Conservation (phyloP, 2,797 vertebrate genomes). For the Etheostoma perlongum region DNA sequence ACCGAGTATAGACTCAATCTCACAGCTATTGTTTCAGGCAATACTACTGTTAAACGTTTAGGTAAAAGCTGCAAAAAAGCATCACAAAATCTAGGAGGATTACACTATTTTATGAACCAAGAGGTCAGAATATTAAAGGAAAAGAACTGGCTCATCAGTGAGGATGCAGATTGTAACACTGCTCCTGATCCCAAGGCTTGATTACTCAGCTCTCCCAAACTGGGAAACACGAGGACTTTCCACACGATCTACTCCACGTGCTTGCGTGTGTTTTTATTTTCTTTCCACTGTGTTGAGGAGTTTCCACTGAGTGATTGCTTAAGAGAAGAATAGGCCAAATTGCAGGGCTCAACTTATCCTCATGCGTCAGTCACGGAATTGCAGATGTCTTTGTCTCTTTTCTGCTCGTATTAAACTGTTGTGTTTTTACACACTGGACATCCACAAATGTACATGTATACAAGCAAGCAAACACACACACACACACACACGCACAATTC, state of each 20-base stretch:
- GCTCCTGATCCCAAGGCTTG: constrained; percentile 53
- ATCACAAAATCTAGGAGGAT: constrained; percentile 1
- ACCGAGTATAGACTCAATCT: not conserved
- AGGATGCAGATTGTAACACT: constrained; percentile 71
- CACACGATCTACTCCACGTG: constrained; percentile 47
- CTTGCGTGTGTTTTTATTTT: constrained; percentile 65
- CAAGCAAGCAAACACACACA: constrained; percentile 8
- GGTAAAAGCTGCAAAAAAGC: not conserved
- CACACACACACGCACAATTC: constrained; percentile 12
- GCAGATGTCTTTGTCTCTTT: constrained; percentile 47
- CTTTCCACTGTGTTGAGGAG: constrained; percentile 61
- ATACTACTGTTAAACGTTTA: not conserved
- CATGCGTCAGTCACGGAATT: constrained; percentile 39
- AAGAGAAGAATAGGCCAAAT: constrained; percentile 65
- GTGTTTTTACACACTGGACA: constrained; percentile 39
- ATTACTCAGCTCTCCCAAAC: constrained; percentile 61
- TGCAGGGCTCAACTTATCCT: constrained; percentile 45
- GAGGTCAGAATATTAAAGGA: constrained; percentile 29
- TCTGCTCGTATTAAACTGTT: constrained; percentile 25
- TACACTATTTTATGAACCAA: constrained; percentile 12
- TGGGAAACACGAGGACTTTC: constrained; percentile 63
- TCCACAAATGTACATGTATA: constrained; percentile 27
- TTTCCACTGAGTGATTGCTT: constrained; percentile 72
- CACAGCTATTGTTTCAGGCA: not conserved
- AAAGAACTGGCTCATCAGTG: constrained; percentile 65